These are phyloP conservation scores for Coenobita brevimanus DNA, from an alignment of 1,140 invertebrate genomes.

Conservation along the genomic window DNA sequence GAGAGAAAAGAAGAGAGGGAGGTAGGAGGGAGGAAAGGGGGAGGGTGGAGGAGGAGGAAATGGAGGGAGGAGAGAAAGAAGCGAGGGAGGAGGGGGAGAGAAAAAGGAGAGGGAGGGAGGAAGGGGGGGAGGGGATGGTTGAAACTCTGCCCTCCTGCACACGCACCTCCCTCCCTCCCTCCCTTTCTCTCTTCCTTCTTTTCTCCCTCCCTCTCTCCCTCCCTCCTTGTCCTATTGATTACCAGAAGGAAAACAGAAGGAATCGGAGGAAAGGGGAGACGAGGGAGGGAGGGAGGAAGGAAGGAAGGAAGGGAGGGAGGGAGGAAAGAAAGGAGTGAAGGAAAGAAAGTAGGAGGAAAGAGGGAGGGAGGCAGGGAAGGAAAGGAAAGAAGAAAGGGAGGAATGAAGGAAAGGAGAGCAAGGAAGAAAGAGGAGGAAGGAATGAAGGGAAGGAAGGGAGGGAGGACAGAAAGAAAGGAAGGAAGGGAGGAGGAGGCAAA, in stretches of 20 bases:
- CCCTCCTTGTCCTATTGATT: constrained; percentile 18
- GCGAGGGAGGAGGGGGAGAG: neutral
- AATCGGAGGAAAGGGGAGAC: neutral
- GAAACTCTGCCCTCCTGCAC: too few relatives aligned
- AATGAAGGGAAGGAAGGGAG: too few relatives aligned
- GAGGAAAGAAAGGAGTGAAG: neutral
- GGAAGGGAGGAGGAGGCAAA: too few relatives aligned
- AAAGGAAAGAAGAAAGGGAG: too few relatives aligned
- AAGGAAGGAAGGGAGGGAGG: neutral
- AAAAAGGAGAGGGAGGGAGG: neutral
- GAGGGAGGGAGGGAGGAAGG: neutral
- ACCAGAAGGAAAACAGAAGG: constrained; percentile 20
- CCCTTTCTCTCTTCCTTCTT: neutral
- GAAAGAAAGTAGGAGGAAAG: neutral
- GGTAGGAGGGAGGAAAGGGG: neutral
- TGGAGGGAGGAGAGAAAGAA: neutral
- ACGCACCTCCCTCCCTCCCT: neutral
- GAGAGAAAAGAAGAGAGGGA: too few relatives aligned
- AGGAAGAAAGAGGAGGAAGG: constrained; percentile 11
- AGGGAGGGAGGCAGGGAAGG: too few relatives aligned
- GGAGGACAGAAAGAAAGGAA: too few relatives aligned
- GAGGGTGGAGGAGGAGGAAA: constrained; percentile 7
- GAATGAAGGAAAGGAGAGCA: too few relatives aligned
- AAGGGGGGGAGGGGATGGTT: constrained; percentile 10
- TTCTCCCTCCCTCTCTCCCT: neutral